A percentile compares a stretch with the other conserved stretches of the same genome.
These are phyloP conservation scores for Germaria angustata DNA, from an alignment of 2,888 invertebrate genomes.

Conservation along the genomic window DNA sequence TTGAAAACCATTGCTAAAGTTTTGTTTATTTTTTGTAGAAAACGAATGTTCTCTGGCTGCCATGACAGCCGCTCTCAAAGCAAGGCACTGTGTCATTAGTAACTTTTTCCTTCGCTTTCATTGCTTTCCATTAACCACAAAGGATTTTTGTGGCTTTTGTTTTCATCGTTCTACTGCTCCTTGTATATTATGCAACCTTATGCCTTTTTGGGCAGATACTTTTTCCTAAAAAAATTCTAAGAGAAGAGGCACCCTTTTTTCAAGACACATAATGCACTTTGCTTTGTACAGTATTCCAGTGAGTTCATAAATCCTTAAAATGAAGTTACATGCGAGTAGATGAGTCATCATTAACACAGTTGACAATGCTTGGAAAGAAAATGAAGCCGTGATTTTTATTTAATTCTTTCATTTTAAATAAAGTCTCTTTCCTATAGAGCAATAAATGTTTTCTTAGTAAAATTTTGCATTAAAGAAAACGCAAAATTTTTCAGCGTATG, in stretches of 20 bases:
- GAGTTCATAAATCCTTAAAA: not conserved
- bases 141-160: conserved; percentile 12
- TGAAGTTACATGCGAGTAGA: not conserved
- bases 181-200: conserved; percentile 52
- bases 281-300: too few species aligned
- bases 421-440: not conserved
- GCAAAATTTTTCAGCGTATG: not conserved
- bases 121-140: conserved; percentile 36
- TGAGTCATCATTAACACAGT: conserved; percentile 16
- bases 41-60: conserved; percentile 54
- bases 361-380: too few species aligned
- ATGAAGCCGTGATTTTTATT: not conserved
- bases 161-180: conserved; percentile 6
- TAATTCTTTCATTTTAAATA: not conserved
- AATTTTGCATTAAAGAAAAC: not conserved
- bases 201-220: not conserved
- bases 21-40: conserved; percentile 51
- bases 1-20: conserved; percentile 45
- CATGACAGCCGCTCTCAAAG: conserved; percentile 69
- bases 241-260: not conserved
- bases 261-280: too few species aligned
- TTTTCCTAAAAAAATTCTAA: not conserved
- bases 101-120: conserved; percentile 24
- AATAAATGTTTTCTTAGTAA: not conserved
- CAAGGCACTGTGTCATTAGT: conserved; percentile 77